Percentiles rank a stretch among this genome's conserved stretches.
Conservation (phyloP, 2,888 invertebrate genomes). For the Oconnorella tubifera region DNA sequence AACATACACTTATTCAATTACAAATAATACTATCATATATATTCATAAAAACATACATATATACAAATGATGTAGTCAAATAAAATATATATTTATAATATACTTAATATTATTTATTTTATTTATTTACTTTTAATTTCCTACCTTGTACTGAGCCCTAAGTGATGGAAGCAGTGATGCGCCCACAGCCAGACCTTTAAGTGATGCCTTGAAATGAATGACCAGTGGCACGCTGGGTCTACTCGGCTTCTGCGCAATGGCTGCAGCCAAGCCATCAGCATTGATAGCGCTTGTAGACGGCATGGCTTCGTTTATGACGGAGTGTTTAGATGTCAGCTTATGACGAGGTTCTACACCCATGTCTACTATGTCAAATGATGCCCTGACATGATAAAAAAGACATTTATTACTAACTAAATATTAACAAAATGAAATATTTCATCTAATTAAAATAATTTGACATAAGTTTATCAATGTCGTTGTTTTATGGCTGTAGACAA, state of each 20-base stretch:
- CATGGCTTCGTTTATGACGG: constrained; percentile 26
- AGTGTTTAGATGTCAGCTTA: constrained; percentile 25
- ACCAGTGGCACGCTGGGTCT: constrained; percentile 31
- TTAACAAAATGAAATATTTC: neutral
- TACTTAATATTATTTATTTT: no score
- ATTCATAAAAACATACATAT: no score
- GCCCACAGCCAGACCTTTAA: constrained; percentile 81
- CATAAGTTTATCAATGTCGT: no score
- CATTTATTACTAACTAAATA: neutral
- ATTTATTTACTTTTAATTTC: neutral
- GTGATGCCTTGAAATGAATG: constrained; percentile 48
- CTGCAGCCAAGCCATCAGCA: constrained; percentile 1
- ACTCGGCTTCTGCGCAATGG: neutral
- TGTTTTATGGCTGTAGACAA: no score
- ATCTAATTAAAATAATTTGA: no score
- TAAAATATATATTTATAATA: no score
- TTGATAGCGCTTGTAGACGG: neutral
- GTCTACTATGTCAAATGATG: constrained; percentile 24
- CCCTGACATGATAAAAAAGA: neutral
- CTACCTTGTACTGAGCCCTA: constrained; percentile 83
- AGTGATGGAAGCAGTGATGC: constrained; percentile 91
- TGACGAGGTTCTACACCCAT: constrained; percentile 13
- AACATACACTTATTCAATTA: no score
- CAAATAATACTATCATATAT: no score
- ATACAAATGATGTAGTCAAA: no score